Evolutionary conservation across 1,140 invertebrate species (phyloP), one percentile per base, ranked within the genome.

Genomic region (Homarus americanus): DNA sequence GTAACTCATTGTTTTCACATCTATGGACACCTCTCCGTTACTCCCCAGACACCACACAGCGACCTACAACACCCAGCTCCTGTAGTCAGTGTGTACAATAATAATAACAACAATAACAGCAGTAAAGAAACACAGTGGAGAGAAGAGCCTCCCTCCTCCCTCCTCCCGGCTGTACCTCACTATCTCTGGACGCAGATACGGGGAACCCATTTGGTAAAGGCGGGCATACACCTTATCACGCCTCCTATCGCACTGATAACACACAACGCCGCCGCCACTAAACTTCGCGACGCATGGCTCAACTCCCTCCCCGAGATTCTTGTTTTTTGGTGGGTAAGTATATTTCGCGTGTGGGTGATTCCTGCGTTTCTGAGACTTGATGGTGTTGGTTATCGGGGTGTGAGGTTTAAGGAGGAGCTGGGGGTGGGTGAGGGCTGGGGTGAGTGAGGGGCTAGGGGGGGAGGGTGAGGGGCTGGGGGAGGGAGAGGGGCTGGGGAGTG

Each of bases 191-290:
- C 34, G 49, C 73, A 87, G 85, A 87, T 87, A 87, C 85, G 85
- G 73, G 53, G 75, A 87, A 79, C 73, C 85, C 73, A 79, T 87
- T 79, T 78, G 85, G 73, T 79, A 87, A 87, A 87, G 85, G 85
- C 85, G 53, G 73, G 85, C 85, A 87, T 78, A 87, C 73, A 58
- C 49, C 73, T 87, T 87, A 87, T 87, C 85, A n/a, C n/a, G 38
- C 66, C 75, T 38, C 73, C 85, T 87, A 87, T 87, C 85, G 49
- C 20, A 20, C 73, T 63, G 85, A 87, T 87, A 87, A 87, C 85
- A 78, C 84, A 86, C 85, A 87, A 78, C 73, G 75, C 84, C 73
- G 72, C 84, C 41, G 38, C 15, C 84, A 86, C 41, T 86, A 86
- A 86, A 86, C 84, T 86, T 86, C 41, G 84, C 84, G 84, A 78